Base-by-base conservation (phyloP, 92 coral and sea anemone genomes). In the Epizoanthus stellaris region DNA sequence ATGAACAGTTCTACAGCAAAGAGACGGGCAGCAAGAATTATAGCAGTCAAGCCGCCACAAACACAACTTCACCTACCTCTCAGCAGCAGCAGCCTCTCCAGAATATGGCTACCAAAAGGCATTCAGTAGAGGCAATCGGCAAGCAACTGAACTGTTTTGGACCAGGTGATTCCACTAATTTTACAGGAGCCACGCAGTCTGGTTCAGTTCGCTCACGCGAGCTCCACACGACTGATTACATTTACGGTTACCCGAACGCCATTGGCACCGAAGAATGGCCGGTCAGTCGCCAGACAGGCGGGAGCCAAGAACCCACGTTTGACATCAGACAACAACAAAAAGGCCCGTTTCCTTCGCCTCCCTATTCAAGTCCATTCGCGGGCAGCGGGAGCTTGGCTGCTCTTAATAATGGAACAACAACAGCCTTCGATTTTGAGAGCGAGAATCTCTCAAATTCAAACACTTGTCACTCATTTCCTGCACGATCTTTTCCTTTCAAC, bases 111-210 rank as follows among this genome's bases (percentile, higher is more conserved):
- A 20, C 25, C 60, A 79, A 79, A 63, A 79, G 30, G 21, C 54
- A 52, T 56, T 63, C 83, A 20, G 30, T 43, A n/a, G 58, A 39
- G 11, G 25, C 70, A 79, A 63, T 79, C 23, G 83, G 83, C 14
- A 79, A 79, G 70, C 83, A 63, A 62, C 71, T 79, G 58, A 79
- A 63, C 83, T 40, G 60, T 63, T 79, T 79, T 79, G 20, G 6
- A 21, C 59, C 72, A 21, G 72, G 83, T 54, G 71, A 79, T 63
- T 63, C 72, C 59, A 36, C 83, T 62, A 63, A 79, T 64, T 61
- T 79, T 59, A n/a, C 72, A 89, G 98, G 98, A 76, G 98, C 89
- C 98, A 86, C 98, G 90, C 89, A 89, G 98, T 94, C 98, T 94
- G 92, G 90, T 25, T 71, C 16, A 62, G 43, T 67, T 77, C 75